These are phyloP conservation scores for Junonia oenone DNA, from an alignment of 2,888 invertebrate species.

Conservation along the genomic window DNA sequence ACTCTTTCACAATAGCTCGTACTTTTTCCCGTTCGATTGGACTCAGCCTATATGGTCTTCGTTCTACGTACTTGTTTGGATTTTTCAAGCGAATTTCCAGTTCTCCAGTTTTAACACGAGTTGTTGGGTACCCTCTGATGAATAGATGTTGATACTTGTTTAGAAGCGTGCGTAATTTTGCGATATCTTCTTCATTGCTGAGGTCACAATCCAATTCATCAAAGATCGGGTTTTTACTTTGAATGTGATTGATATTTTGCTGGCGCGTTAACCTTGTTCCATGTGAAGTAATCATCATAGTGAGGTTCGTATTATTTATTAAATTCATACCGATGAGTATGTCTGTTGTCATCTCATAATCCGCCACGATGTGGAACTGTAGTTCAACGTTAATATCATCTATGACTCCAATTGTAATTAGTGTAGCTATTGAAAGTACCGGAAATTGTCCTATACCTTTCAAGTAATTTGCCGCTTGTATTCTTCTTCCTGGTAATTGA, in stretches of 20 bases:
- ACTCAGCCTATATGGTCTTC: constrained; percentile 11
- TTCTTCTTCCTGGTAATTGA: no score
- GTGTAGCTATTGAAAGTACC: no score
- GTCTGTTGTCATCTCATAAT: constrained; percentile 18
- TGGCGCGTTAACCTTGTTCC: constrained; percentile 3
- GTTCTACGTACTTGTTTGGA: constrained; percentile 10
- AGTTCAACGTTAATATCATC: no score
- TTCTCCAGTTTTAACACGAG: not conserved
- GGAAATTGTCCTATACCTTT: no score
- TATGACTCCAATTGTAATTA: no score
- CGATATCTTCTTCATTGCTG: constrained; percentile 2
- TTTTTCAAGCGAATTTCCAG: constrained; percentile 14
- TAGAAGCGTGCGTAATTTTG: constrained; percentile 6
- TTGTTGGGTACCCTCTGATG: constrained; percentile 9
- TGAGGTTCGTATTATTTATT: constrained; percentile 13
- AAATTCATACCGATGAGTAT: constrained; percentile 13
- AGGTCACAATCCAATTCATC: constrained; percentile 10
- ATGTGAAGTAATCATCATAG: constrained; percentile 15
- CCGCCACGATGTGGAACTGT: not conserved
- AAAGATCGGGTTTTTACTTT: constrained; percentile 6
- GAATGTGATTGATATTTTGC: constrained; percentile 3
- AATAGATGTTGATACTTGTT: constrained; percentile 15
- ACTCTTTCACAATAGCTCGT: constrained; percentile 13
- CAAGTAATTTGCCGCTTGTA: no score
- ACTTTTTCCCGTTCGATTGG: constrained; percentile 16